Evolutionary conservation across 1,140 invertebrate species (phyloP), one percentile per base, ranked within the genome.

Genomic region (Drosophila miranda): DNA sequence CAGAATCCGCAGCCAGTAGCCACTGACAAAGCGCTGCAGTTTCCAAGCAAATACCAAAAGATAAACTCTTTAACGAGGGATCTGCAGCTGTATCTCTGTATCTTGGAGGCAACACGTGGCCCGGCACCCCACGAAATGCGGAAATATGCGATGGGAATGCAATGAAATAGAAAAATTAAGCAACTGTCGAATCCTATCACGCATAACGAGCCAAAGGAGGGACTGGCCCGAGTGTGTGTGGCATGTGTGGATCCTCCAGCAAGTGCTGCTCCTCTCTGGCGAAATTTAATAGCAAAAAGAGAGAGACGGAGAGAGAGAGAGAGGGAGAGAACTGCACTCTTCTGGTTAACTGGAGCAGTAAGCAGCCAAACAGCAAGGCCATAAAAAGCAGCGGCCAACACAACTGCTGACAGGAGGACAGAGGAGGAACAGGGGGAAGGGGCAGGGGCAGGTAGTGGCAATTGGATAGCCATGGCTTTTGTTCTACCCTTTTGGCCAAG

Each of bases 101-200:
- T 56, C 59, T 43, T 26, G 49, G 23, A 62, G 67, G 50, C 62
- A 67, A 75, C 72, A 75, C 70, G 72, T 75, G 72, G 71, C 70
- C 26, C 26, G 42, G 8, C 55, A 19, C 19, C 45, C 38, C 58
- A 34, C 38, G 60, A 75, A 68, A 75, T 75, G 62, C 72, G 71
- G 71, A 75, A 75, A 75, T 75, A 75, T 75, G 72, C 72, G 71
- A 56, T 38, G 66, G 50, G 62, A 75, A 67, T 60, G 61, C 72
- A 75, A 51, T 75, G 72, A 75, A 75, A 75, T 75, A 75, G 72
- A 75, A 75, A 75, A 75, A 75, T 75, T 75, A 75, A 75, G 72
- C 72, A 75, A 75, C 72, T 75, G 72, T 75, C 72, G 75, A 75
- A 75, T 75, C 72, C 72, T 75, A 58, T 75, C 74, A 75, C 72